Percentiles rank a stretch among this genome's conserved stretches.
Evolutionary conservation across 2,888 invertebrate genomes (phyloP).

Genomic region (Nomada flava): DNA sequence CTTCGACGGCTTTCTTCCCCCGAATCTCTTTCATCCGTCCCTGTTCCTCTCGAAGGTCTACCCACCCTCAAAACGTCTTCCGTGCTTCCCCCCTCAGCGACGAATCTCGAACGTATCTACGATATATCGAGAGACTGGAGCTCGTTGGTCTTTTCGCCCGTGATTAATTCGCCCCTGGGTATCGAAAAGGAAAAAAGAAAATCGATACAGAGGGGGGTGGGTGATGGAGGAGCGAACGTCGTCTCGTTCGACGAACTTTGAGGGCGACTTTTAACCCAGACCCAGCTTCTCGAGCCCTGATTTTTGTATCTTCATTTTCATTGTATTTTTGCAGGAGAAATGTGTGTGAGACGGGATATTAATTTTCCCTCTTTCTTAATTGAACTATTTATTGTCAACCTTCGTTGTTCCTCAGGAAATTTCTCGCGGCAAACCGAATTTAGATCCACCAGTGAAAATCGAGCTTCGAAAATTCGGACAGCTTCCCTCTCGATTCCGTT

Average conservation of each 20-base stretch:
- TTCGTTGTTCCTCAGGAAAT: not conserved
- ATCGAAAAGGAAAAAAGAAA: conserved; percentile 25
- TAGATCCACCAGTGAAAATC: conserved; percentile 17
- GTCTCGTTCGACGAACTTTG: conserved; percentile 31
- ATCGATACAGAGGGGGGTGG: not conserved
- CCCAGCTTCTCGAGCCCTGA: not conserved
- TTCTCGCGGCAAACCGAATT: conserved; percentile 25
- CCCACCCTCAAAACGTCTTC: not conserved
- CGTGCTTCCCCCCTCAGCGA: conserved; percentile 1
- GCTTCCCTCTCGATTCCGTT: too few species aligned
- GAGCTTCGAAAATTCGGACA: not conserved
- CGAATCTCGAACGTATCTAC: conserved; percentile 33
- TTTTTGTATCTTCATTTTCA: not conserved
- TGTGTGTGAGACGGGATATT: too few species aligned
- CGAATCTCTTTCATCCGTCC: conserved; percentile 38
- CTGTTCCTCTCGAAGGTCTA: not conserved
- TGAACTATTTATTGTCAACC: too few species aligned
- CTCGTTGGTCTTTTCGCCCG: conserved; percentile 4
- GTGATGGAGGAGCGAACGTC: not conserved
- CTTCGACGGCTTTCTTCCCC: conserved; percentile 64
- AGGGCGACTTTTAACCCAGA: conserved; percentile 9
- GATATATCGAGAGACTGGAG: conserved; percentile 19
- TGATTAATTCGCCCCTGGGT: conserved; percentile 56
- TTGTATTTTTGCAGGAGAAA: not conserved
- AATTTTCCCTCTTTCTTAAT: too few species aligned